Percentiles rank a stretch among this genome's conserved stretches.
These are phyloP conservation scores for Nymphicus hollandicus DNA, from an alignment of 2,113 vertebrate genomes.

Conservation along the genomic window DNA sequence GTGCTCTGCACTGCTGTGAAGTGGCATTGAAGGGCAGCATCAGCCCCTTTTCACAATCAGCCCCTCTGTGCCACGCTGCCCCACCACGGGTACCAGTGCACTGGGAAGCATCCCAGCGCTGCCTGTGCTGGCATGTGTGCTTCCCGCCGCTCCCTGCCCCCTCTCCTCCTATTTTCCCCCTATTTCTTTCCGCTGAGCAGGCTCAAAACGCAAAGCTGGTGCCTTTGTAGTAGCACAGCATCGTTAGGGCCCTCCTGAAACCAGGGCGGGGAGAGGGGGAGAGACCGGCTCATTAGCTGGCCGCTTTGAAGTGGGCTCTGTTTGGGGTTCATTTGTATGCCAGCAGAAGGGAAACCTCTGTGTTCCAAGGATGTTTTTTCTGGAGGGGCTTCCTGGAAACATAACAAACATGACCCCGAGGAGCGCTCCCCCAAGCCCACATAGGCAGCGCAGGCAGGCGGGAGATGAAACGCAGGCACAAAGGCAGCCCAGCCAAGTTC, in stretches of 20 bases:
- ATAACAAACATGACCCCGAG: constrained; percentile 63
- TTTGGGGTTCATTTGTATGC: constrained; percentile 63
- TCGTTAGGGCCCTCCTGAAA: constrained; percentile 25
- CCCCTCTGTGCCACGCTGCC: rapidly evolving
- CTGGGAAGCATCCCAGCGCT: rapidly evolving
- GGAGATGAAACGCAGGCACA: constrained; percentile 13
- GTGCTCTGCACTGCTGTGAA: neutral
- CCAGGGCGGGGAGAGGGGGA: neutral
- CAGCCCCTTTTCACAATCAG: rapidly evolving
- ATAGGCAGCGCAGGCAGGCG: neutral
- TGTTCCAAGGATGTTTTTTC: constrained; percentile 57
- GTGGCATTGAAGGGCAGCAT: neutral
- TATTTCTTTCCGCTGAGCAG: neutral
- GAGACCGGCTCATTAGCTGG: constrained; percentile 47
- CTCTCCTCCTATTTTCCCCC: neutral
- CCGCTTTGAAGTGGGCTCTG: constrained; percentile 51
- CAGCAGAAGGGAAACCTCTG: constrained; percentile 60
- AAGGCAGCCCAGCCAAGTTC: neutral
- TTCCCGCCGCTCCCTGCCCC: constrained; percentile 12
- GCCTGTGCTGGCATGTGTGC: neutral
- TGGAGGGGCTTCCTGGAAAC: constrained; percentile 61
- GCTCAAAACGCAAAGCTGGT: neutral
- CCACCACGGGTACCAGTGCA: rapidly evolving
- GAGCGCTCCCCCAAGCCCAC: neutral
- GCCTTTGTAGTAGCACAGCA: constrained; percentile 29